Evolutionary conservation across 2,113 vertebrate species (phyloP).

Genomic region (Zingel zingel): DNA sequence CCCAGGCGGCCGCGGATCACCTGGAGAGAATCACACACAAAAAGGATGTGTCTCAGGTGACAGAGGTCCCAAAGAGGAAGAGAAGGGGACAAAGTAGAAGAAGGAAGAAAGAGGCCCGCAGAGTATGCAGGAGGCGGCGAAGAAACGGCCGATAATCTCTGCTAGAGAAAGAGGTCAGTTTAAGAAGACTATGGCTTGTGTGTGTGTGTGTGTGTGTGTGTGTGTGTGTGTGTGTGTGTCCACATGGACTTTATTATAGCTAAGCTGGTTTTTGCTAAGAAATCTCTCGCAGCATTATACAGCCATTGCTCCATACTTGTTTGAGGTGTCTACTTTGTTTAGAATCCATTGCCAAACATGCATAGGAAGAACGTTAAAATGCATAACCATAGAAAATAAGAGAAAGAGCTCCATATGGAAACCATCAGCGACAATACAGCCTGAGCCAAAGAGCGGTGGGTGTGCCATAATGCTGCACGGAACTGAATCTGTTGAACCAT

Average conservation of each 20-base stretch:
- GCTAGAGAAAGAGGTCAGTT: constrained; percentile 83
- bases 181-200: background rate
- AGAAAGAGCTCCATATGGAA: constrained; percentile 74
- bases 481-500: constrained; percentile 61
- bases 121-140: constrained; percentile 78
- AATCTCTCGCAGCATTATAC: constrained; percentile 42
- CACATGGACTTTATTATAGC: constrained; percentile 66
- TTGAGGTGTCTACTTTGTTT: constrained; percentile 66
- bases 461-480: constrained; percentile 34
- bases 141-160: constrained; percentile 82
- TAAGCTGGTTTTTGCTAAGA: constrained; percentile 38
- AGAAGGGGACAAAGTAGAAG: background rate
- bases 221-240: constrained; percentile 18
- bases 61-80: constrained; percentile 29
- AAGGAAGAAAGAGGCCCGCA: constrained; percentile 3
- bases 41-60: constrained; percentile 54
- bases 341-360: constrained; percentile 64
- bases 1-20: constrained; percentile 20
- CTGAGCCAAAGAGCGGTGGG: constrained; percentile 44
- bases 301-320: constrained; percentile 46
- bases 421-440: constrained; percentile 56
- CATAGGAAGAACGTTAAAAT: constrained; percentile 59
- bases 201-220: constrained; percentile 17
- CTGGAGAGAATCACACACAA: constrained; percentile 38
- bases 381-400: constrained; percentile 73